phyloP scores from a whole-genome alignment of 1,140 invertebrate genomes.

The Polypedilum pembai region DNA sequence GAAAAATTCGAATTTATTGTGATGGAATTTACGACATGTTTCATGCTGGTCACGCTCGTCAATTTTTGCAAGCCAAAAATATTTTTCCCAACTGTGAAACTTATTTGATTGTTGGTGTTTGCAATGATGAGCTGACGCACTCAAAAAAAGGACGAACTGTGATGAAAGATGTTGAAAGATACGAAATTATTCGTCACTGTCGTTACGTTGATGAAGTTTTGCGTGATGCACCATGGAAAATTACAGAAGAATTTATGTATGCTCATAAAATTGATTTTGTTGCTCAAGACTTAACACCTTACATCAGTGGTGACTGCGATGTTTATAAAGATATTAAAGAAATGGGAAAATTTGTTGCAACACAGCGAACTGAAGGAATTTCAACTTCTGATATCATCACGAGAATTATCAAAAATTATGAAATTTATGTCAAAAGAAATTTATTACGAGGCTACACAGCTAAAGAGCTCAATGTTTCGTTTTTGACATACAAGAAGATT shows the following conservation, averaged over 20 bases:
- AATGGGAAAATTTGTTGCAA: slow-evolving; percentile 95
- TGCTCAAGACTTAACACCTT: slow-evolving; percentile 97
- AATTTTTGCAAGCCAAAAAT: slow-evolving; percentile 96
- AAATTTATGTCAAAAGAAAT: slow-evolving; percentile 95
- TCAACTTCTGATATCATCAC: slow-evolving; percentile 99
- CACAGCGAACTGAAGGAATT: slow-evolving; percentile 91
- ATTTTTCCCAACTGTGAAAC: slow-evolving; percentile 81
- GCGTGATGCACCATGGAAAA: slow-evolving; percentile 88
- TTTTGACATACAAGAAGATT: slow-evolving; percentile 92
- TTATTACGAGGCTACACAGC: slow-evolving; percentile 93
- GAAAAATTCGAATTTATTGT: slow-evolving; percentile 86
- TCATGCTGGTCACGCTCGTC: slow-evolving; percentile 95
- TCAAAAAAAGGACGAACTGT: slow-evolving; percentile 93
- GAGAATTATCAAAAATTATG: slow-evolving; percentile 96
- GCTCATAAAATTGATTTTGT: slow-evolving; percentile 99
- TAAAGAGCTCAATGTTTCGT: slow-evolving; percentile 97
- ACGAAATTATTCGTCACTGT: slow-evolving; percentile 95
- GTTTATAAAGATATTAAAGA: slow-evolving; percentile 89
- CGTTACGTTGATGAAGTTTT: slow-evolving; percentile 92
- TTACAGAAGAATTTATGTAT: slow-evolving; percentile 83
- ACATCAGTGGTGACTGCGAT: slow-evolving; percentile 73
- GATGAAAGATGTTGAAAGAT: slow-evolving; percentile 92
- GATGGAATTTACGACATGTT: slow-evolving; percentile 93
- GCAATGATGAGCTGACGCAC: slow-evolving; percentile 83
- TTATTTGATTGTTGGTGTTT: slow-evolving; percentile 97